Conservation (phyloP, 2,888 invertebrate species). For the Lasioglossum vierecki region DNA sequence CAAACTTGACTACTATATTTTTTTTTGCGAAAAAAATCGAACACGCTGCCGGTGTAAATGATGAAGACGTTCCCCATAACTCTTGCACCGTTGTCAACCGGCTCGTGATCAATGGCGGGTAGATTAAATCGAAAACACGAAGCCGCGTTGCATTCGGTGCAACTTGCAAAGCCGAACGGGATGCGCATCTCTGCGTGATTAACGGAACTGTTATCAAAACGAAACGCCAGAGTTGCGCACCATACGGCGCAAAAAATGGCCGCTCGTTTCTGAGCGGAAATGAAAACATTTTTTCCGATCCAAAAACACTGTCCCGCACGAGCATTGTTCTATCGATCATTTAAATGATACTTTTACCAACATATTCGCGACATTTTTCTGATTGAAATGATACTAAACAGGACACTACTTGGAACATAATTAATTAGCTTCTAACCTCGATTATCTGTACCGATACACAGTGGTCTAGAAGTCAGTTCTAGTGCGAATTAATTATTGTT, state of each 20-base stretch:
- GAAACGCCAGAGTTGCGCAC: neutral
- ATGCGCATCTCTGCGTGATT: neutral
- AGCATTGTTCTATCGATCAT: too few species aligned
- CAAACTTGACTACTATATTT: neutral
- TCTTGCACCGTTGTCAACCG: conserved; percentile 16
- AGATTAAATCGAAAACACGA: neutral
- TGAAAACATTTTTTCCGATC: neutral
- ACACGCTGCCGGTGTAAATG: neutral
- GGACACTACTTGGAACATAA: too few species aligned
- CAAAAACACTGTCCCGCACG: too few species aligned
- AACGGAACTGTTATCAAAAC: neutral
- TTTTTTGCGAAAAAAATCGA: conserved; percentile 8
- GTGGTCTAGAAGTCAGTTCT: too few species aligned
- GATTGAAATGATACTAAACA: too few species aligned
- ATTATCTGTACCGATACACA: too few species aligned
- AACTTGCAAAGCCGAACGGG: neutral
- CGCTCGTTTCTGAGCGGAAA: neutral
- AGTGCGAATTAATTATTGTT: too few species aligned
- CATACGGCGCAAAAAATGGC: neutral
- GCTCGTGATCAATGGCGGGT: neutral
- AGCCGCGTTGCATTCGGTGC: neutral
- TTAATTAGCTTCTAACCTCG: too few species aligned
- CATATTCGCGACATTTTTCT: too few species aligned
- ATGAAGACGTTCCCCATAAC: neutral
- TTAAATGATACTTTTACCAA: too few species aligned